These are phyloP conservation scores for Anastatus disparis DNA, from an alignment of 1,140 invertebrate species.

Conservation along the genomic window DNA sequence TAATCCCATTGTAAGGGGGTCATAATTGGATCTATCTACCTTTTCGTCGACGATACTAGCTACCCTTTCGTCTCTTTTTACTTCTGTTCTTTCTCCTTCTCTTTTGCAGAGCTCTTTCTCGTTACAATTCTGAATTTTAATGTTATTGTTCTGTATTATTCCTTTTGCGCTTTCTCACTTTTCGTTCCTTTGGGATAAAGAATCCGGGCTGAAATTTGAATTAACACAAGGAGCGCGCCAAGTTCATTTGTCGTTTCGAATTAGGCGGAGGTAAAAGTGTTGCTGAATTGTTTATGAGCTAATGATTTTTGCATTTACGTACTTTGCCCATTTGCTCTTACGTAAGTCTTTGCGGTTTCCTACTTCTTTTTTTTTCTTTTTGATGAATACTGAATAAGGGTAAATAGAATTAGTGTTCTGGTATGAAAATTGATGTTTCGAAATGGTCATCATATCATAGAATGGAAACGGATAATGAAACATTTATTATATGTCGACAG, in stretches of 20 bases:
- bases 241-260: conserved; percentile 33
- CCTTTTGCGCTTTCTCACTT: conserved; percentile 3
- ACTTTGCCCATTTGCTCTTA: no score
- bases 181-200: no score
- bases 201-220: conserved; percentile 21
- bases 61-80: neutral
- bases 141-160: neutral
- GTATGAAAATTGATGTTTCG: no score
- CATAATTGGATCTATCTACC: conserved; percentile 42
- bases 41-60: neutral
- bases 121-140: no score
- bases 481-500: no score
- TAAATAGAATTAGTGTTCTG: no score
- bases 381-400: no score
- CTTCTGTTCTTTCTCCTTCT: neutral
- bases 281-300: conserved; percentile 1
- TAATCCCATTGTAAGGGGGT: conserved; percentile 42
- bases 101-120: conserved; percentile 3
- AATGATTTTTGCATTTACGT: conserved; percentile 22
- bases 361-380: no score
- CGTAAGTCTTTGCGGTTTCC: no score
- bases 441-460: no score
- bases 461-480: no score
- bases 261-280: no score
- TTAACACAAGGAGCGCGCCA: neutral